A percentile compares a stretch with the other conserved stretches of the same genome.
Conservation (phyloP, 23 tunicate species). For the Trididemnum nubilum region DNA sequence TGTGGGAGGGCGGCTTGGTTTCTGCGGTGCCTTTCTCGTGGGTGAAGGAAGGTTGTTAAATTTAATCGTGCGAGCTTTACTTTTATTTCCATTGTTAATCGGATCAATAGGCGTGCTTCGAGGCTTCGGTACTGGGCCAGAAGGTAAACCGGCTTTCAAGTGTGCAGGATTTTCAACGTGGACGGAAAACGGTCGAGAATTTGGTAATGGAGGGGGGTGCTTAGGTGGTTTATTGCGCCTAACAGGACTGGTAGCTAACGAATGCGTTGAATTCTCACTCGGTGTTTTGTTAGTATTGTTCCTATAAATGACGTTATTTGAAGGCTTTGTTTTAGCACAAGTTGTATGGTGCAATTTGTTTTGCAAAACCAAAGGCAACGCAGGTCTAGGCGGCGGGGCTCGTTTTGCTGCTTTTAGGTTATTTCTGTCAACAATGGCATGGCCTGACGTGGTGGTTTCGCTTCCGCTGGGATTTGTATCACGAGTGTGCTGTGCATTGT, state of each 20-base stretch:
- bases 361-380: conserved; percentile 29
- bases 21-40: not conserved
- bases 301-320: too few relatives aligned
- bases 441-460: not conserved
- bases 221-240: too few relatives aligned
- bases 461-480: not conserved
- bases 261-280: not conserved
- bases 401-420: conserved; percentile 13
- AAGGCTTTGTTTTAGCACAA: too few relatives aligned
- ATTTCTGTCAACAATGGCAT: not conserved
- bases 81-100: too few relatives aligned
- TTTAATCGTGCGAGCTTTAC: too few relatives aligned
- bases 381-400: conserved; percentile 55
- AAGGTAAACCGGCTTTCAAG: too few relatives aligned
- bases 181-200: too few relatives aligned
- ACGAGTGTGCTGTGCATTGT: not conserved
- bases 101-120: too few relatives aligned
- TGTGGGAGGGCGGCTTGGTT: conserved; percentile 46
- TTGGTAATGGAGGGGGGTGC: too few relatives aligned
- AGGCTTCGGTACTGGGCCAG: too few relatives aligned
- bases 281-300: too few relatives aligned
- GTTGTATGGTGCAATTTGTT: conserved; percentile 55
- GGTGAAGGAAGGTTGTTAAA: not conserved
- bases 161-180: too few relatives aligned
- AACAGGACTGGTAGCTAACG: not conserved